Evolutionary conservation across 2,113 vertebrate genomes (phyloP).

Genomic region (Aptenodytes forsteri): DNA sequence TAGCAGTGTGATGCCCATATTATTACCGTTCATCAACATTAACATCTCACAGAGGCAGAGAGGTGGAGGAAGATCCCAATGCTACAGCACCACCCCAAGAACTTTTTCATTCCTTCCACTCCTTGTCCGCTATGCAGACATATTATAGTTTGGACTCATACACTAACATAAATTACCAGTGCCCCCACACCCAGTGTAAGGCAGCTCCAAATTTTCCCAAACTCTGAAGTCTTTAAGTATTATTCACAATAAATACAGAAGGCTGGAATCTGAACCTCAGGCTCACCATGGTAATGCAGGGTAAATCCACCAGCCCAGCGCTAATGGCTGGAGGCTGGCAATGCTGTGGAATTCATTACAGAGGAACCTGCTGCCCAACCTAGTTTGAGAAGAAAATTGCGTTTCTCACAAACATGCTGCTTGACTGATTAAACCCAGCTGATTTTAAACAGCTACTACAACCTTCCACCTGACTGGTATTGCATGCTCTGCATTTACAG

Average conservation of each 20-base stretch:
- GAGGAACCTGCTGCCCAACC: background rate
- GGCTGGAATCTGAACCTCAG: background rate
- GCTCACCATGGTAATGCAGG: background rate
- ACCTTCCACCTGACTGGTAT: background rate
- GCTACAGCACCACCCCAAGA: background rate
- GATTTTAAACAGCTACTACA: constrained; percentile 13
- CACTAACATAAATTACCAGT: background rate
- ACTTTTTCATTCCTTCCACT: background rate
- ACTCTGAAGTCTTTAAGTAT: background rate
- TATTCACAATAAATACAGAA: background rate
- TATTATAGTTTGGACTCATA: background rate
- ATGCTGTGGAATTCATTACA: background rate
- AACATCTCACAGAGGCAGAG: background rate
- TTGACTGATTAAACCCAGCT: constrained; percentile 10
- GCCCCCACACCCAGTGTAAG: background rate
- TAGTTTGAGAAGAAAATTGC: background rate
- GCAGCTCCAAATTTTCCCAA: background rate
- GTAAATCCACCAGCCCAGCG: background rate
- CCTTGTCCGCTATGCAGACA: background rate
- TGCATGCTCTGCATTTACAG: background rate
- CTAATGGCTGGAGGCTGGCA: background rate
- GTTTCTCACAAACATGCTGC: background rate
- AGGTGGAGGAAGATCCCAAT: background rate
- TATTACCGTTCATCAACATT: background rate
- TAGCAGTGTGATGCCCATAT: background rate